Evolutionary conservation across 2,888 invertebrate genomes (phyloP).

Genomic region (Dryobotodes eremita): DNA sequence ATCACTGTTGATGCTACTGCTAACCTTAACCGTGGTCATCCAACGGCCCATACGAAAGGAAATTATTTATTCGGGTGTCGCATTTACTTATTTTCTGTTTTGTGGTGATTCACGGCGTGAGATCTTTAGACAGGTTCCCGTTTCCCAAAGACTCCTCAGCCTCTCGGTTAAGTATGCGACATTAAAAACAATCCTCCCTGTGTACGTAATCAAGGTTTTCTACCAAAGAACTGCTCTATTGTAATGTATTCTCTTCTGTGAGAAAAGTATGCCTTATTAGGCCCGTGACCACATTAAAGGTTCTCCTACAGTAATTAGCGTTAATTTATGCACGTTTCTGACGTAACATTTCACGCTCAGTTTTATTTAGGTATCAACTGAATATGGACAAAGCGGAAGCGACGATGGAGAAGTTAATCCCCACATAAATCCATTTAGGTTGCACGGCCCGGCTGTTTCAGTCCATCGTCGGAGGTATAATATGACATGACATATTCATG

Average conservation of each 20-base stretch:
- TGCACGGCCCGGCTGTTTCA: conserved; percentile 41
- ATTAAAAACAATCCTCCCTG: not conserved
- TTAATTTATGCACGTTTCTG: conserved; percentile 23
- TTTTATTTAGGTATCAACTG: conserved; percentile 29
- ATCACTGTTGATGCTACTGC: not conserved
- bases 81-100: not conserved
- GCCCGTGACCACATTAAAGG: not conserved
- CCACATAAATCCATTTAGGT: conserved; percentile 61
- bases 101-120: not conserved
- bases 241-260: not conserved
- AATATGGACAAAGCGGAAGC: conserved; percentile 46
- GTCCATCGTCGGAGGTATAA: conserved; percentile 15
- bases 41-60: not conserved
- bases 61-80: not conserved
- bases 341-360: conserved; percentile 37
- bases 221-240: not conserved
- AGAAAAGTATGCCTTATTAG: not conserved
- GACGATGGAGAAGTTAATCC: conserved; percentile 50
- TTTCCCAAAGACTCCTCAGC: conserved; percentile 1
- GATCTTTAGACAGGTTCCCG: not conserved
- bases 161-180: not conserved
- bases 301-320: not conserved
- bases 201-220: not conserved
- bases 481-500: conserved; percentile 49
- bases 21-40: not conserved